These are phyloP conservation scores for Columbina picui DNA, from an alignment of 2,113 vertebrate genomes.

Conservation along the genomic window DNA sequence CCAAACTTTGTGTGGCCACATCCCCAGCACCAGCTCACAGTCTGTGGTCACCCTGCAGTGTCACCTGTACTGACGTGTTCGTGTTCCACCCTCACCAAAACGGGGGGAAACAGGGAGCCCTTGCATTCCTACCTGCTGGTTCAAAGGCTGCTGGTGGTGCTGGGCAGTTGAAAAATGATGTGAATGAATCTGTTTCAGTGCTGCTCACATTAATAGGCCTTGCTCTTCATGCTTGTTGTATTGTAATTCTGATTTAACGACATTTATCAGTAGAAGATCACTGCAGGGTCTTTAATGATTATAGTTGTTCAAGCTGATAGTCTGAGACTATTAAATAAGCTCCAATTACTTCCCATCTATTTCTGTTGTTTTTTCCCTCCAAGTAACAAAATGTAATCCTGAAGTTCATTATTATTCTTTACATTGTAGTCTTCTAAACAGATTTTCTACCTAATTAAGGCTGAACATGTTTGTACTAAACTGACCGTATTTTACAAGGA, in stretches of 20 bases:
- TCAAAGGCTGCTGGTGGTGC: background rate
- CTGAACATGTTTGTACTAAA: background rate
- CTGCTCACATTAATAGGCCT: background rate
- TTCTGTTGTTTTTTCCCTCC: conserved; percentile 20
- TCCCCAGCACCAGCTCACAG: background rate
- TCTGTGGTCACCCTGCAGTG: background rate
- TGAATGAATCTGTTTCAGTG: background rate
- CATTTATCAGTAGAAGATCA: conserved; percentile 48
- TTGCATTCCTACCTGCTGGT: background rate
- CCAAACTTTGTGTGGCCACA: fast-evolving
- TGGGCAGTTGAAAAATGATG: background rate
- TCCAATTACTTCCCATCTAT: conserved; percentile 42
- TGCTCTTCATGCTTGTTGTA: background rate
- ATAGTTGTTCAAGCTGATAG: conserved; percentile 39
- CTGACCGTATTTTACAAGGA: background rate
- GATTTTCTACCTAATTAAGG: conserved; percentile 59
- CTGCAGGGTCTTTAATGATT: conserved; percentile 39
- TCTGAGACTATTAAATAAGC: conserved; percentile 41
- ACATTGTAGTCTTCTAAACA: conserved; percentile 55
- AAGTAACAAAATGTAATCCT: conserved; percentile 59
- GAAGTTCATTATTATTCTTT: conserved; percentile 58
- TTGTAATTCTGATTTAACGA: conserved; percentile 47
- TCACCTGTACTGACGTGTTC: fast-evolving
- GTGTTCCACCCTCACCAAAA: background rate
- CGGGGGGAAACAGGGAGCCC: background rate